Evolutionary conservation across 2,797 vertebrate species (phyloP).

Genomic region (Halcyon smyrnensis): DNA sequence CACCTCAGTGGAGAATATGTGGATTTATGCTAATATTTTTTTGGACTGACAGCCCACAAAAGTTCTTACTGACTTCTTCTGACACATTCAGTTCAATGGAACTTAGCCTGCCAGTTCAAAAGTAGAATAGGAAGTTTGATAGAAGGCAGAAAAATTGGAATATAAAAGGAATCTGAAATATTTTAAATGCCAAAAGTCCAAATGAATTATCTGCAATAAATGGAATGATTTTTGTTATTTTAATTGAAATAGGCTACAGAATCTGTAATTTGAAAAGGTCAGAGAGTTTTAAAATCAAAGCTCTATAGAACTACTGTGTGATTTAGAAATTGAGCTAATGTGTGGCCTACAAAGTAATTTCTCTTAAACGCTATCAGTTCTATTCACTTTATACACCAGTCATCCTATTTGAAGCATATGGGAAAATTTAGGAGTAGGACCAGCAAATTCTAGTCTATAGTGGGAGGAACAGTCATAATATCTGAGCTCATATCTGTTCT

Average conservation of each 20-base stretch:
- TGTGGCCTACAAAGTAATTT: neutral
- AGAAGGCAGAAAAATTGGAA: neutral
- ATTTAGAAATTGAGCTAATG: neutral
- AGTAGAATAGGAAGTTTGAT: neutral
- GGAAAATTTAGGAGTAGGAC: neutral
- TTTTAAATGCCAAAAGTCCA: neutral
- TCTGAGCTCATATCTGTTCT: neutral
- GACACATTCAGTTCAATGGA: neutral
- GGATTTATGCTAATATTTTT: neutral
- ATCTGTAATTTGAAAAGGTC: neutral
- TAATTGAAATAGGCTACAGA: neutral
- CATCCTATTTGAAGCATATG: neutral
- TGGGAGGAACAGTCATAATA: neutral
- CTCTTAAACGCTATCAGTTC: neutral
- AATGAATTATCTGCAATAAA: neutral
- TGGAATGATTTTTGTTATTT: neutral
- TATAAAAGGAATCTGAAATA: neutral
- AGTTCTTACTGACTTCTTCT: neutral
- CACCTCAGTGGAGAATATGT: neutral
- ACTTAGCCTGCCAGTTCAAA: neutral
- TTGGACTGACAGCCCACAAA: neutral
- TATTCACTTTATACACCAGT: neutral
- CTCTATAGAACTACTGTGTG: neutral
- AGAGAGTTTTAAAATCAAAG: conserved; percentile 1
- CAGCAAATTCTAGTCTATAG: neutral